Conservation (phyloP, 2,888 invertebrate species). For the Caenorhabditis drosophilae region DNA sequence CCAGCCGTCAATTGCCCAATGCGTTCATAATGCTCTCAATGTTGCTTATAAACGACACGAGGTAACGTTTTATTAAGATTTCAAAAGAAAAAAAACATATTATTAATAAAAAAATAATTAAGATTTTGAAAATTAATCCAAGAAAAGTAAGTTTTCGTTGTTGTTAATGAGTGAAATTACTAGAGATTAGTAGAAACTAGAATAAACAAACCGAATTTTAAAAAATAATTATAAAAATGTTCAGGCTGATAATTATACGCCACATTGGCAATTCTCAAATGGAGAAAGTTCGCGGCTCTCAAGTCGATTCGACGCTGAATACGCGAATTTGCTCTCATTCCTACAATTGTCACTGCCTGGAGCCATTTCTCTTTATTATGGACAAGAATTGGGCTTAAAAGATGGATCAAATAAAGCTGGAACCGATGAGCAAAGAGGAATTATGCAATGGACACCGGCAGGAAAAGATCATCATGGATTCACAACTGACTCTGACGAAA, state of each 20-base stretch:
- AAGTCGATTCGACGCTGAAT: constrained; percentile 43
- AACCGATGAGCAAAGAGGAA: constrained; percentile 22
- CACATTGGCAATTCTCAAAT: constrained; percentile 58
- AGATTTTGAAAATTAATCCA: constrained; percentile 1
- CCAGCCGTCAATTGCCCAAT: constrained; percentile 22
- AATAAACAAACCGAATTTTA: neutral
- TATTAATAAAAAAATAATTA: neutral
- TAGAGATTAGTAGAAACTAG: neutral
- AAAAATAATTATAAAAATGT: neutral
- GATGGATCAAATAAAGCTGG: constrained; percentile 15
- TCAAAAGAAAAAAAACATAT: neutral
- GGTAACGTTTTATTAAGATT: constrained; percentile 11
- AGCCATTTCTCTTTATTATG: constrained; percentile 53
- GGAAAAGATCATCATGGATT: constrained; percentile 49
- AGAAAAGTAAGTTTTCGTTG: constrained; percentile 2
- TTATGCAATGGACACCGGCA: constrained; percentile 50
- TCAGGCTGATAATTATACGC: constrained; percentile 38
- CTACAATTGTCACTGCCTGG: constrained; percentile 56
- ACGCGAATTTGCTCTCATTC: constrained; percentile 51
- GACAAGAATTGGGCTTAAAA: constrained; percentile 47
- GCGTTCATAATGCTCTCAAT: constrained; percentile 39
- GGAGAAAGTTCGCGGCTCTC: constrained; percentile 39
- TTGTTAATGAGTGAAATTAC: too few species aligned
- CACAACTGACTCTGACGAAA: constrained; percentile 7
- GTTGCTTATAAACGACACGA: constrained; percentile 36